A percentile compares a stretch with the other conserved stretches of the same genome.
Evolutionary conservation across 2,113 vertebrate genomes (phyloP).

Genomic region (Puntigrus tetrazona): DNA sequence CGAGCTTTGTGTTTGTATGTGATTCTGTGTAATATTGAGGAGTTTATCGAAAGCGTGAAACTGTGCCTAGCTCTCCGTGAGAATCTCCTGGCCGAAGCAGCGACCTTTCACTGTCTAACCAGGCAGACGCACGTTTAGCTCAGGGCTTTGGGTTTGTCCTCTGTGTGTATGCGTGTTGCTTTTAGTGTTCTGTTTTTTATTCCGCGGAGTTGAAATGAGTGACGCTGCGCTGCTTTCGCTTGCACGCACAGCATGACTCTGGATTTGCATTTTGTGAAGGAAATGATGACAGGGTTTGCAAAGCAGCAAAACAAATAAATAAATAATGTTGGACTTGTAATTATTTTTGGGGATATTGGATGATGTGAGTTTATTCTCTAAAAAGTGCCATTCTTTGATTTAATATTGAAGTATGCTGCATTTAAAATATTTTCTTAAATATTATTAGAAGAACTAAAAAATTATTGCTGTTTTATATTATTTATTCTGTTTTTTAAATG

Average conservation of each 20-base stretch:
- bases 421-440: background rate
- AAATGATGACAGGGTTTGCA: background rate
- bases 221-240: background rate
- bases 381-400: too few species aligned
- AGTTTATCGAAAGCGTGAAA: background rate
- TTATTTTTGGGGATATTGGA: too few species aligned
- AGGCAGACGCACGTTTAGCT: background rate
- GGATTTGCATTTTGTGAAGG: background rate
- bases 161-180: background rate
- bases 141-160: background rate
- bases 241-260: background rate
- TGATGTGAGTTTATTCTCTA: background rate
- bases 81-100: background rate
- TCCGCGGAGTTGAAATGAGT: background rate
- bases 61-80: background rate
- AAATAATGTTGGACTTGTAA: background rate
- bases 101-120: constrained; percentile 4
- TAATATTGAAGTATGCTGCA: background rate
- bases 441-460: background rate
- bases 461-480: too few species aligned
- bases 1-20: background rate
- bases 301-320: background rate
- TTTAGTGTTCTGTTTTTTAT: background rate
- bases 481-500: too few species aligned
- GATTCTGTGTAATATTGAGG: background rate